phyloP scores from a whole-genome alignment of 2,113 vertebrate species.

The Pangasianodon hypophthalmus region DNA sequence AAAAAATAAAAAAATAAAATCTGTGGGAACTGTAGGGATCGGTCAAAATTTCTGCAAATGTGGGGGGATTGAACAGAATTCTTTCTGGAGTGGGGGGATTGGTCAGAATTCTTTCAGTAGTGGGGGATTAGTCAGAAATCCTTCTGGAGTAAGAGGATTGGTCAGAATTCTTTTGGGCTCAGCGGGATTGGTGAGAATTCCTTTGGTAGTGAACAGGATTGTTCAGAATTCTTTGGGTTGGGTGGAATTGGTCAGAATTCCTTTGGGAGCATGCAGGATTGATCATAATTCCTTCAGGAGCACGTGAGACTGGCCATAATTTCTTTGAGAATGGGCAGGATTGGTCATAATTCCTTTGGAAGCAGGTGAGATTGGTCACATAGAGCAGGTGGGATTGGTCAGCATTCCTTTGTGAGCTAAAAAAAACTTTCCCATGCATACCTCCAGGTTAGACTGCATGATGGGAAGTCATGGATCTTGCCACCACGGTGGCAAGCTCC shows the following conservation, averaged over 20 bases:
- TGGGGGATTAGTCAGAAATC: neutral
- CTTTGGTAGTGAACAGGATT: neutral
- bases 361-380: neutral
- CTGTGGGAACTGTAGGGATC: too few species aligned
- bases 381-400: neutral
- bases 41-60: neutral
- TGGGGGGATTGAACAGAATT: neutral
- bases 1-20: neutral
- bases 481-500: neutral
- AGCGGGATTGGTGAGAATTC: neutral
- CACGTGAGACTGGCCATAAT: neutral
- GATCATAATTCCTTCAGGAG: neutral
- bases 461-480: neutral
- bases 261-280: neutral
- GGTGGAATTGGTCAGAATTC: neutral
- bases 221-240: neutral
- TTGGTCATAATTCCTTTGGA: neutral
- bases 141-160: neutral
- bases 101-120: neutral
- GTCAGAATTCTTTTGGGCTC: neutral
- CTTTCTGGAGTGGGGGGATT: neutral
- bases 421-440: neutral
- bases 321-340: neutral
- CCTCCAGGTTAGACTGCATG: neutral
- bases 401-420: neutral